These are phyloP conservation scores for Phlogophora meticulosa DNA, from an alignment of 2,888 invertebrate genomes.

Conservation along the genomic window DNA sequence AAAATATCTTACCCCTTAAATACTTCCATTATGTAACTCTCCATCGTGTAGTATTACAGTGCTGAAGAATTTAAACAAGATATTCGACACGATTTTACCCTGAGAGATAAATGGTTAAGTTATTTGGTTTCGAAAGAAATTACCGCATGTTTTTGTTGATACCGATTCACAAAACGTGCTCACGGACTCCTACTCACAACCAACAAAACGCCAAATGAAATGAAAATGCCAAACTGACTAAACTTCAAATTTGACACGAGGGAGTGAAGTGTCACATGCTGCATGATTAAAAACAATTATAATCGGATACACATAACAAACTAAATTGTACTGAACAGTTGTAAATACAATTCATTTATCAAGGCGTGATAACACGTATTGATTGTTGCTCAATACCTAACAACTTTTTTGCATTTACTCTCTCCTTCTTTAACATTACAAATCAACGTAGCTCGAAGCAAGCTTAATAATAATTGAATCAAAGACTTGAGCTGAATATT, in stretches of 20 bases:
- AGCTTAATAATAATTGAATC: too few species aligned
- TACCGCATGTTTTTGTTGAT: conserved; percentile 81
- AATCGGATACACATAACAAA: too few species aligned
- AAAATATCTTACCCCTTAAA: conserved; percentile 77
- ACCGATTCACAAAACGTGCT: conserved; percentile 63
- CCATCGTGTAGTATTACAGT: conserved; percentile 57
- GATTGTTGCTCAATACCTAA: too few species aligned
- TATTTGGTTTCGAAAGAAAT: conserved; percentile 61
- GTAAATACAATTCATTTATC: too few species aligned
- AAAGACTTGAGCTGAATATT: too few species aligned
- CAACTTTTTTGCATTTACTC: too few species aligned
- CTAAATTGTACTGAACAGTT: too few species aligned
- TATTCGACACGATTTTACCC: conserved; percentile 25
- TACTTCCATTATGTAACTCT: conserved; percentile 84
- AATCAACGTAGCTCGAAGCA: too few species aligned
- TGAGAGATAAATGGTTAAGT: conserved; percentile 13
- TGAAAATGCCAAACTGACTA: conserved; percentile 41
- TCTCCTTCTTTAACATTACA: too few species aligned
- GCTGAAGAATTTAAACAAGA: conserved; percentile 36
- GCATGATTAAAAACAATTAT: neutral
- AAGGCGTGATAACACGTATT: too few species aligned
- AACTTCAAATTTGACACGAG: conserved; percentile 39
- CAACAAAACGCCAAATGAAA: conserved; percentile 40
- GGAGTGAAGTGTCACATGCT: conserved; percentile 36
- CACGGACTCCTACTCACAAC: conserved; percentile 40